phyloP scores from a whole-genome alignment of 2,888 invertebrate species.

The Notodonta ziczac region DNA sequence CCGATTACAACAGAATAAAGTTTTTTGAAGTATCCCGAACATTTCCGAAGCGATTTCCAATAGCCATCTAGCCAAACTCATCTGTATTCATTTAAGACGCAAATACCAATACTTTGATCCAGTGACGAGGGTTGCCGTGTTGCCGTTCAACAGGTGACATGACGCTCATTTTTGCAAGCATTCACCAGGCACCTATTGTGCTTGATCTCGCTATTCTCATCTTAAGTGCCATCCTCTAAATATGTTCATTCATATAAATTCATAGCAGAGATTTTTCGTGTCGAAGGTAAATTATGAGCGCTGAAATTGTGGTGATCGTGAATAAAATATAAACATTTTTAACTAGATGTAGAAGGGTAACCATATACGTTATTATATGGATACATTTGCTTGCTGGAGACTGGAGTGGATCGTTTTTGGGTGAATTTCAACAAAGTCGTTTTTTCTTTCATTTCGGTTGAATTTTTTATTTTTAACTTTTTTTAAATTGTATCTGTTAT shows the following conservation, averaged over 20 bases:
- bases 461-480: too few species aligned
- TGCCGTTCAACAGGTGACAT: conserved; percentile 56
- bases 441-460: too few species aligned
- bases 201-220: conserved; percentile 24
- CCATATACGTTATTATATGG: background rate
- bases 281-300: conserved; percentile 1
- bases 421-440: too few species aligned
- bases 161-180: conserved; percentile 47
- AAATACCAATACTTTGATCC: conserved; percentile 33
- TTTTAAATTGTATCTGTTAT: too few species aligned
- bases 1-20: conserved; percentile 19
- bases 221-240: conserved; percentile 11
- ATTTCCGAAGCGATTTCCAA: background rate
- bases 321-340: background rate
- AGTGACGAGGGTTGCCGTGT: conserved; percentile 33
- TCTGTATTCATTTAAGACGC: conserved; percentile 49
- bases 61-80: conserved; percentile 32
- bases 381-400: background rate
- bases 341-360: background rate
- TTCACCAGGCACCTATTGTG: background rate
- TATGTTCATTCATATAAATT: conserved; percentile 12
- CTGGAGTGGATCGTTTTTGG: background rate
- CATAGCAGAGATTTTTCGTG: background rate
- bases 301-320: background rate
- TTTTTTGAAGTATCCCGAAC: background rate